phyloP scores from a whole-genome alignment of 1,140 invertebrate genomes.

The Macrobrachium nipponense region DNA sequence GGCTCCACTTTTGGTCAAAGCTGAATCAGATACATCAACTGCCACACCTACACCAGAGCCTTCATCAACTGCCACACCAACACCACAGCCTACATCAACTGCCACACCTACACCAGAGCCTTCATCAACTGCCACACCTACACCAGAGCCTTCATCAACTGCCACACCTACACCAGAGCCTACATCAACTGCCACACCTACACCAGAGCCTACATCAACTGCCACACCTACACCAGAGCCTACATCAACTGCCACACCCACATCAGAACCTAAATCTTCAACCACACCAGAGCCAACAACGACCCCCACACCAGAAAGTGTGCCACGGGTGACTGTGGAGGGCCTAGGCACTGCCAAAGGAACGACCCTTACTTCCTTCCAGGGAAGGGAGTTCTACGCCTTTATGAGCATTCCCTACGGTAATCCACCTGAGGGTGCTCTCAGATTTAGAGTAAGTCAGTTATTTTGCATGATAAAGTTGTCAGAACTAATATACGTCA shows the following conservation, averaged over 20 bases:
- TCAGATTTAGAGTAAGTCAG: background rate
- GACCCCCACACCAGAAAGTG: background rate
- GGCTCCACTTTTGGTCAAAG: too few relatives aligned
- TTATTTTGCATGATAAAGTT: too few relatives aligned
- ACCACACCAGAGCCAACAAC: background rate
- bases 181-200: background rate
- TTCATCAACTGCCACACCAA: background rate
- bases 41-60: background rate
- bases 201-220: background rate
- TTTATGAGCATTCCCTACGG: conserved; percentile 7
- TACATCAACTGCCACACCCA: background rate
- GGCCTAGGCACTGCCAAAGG: background rate
- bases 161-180: background rate
- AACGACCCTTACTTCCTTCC: background rate
- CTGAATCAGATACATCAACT: background rate
- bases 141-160: background rate
- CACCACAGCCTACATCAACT: background rate
- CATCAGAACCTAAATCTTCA: background rate
- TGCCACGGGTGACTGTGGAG: background rate
- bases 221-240: background rate
- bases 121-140: background rate
- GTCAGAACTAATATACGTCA: too few relatives aligned
- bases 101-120: background rate
- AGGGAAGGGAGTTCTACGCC: background rate
- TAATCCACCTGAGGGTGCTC: background rate